These are phyloP conservation scores for Bubo scandiacus DNA, from an alignment of 2,113 vertebrate species.

Conservation along the genomic window DNA sequence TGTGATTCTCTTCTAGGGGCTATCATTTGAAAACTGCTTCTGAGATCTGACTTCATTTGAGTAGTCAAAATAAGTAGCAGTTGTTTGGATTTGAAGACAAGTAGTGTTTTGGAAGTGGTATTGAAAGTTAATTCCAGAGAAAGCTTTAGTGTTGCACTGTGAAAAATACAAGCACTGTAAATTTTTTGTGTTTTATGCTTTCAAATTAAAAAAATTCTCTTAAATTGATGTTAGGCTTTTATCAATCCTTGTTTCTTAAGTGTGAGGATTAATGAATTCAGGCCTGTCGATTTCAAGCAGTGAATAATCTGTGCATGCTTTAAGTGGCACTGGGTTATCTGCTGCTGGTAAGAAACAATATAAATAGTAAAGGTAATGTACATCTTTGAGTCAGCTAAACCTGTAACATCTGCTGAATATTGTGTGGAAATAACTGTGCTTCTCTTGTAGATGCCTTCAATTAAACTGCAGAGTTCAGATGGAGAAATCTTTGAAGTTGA, in stretches of 20 bases:
- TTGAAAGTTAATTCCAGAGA: not conserved
- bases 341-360: not conserved
- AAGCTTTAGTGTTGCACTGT: not conserved
- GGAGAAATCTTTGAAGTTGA: constrained; percentile 99
- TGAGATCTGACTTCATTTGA: not conserved
- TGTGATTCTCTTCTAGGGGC: not conserved
- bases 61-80: not conserved
- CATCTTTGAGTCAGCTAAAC: not conserved
- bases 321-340: not conserved
- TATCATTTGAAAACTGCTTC: not conserved
- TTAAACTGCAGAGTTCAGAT: constrained; percentile 98
- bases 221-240: not conserved
- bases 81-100: not conserved
- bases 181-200: not conserved
- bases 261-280: not conserved
- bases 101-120: not conserved
- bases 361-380: not conserved
- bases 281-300: not conserved
- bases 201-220: not conserved
- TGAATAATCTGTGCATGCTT: not conserved
- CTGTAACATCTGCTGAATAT: not conserved
- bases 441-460: constrained; percentile 91
- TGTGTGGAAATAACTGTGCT: constrained; percentile 9
- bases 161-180: not conserved
- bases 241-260: not conserved